Base-by-base conservation (phyloP, 1,140 invertebrate species). In the Coelopa frigida region DNA sequence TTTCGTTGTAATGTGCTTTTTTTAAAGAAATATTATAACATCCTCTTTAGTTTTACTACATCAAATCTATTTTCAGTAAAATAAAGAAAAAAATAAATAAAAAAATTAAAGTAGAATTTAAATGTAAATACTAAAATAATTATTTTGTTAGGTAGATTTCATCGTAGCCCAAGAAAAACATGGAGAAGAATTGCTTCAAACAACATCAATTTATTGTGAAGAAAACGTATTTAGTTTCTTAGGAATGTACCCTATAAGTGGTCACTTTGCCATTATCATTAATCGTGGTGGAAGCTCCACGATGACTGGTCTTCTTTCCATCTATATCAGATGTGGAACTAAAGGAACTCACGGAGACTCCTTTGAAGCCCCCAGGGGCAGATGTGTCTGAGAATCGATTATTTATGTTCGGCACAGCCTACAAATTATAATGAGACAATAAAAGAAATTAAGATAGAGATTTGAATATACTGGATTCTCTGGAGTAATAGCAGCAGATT, bases 211-310 rank as follows among this genome's bases (percentile, higher is more conserved):
- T 44, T n/a, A n/a, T n/a, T n/a, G n/a, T n/a, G n/a, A n/a, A n/a
- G n/a, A n/a, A n/a, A n/a, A n/a, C n/a, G n/a, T n/a, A n/a, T n/a
- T n/a, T n/a, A n/a, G n/a, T n/a, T n/a, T n/a, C n/a, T n/a, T 63
- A 67, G 24, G 63, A 67, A 44, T 68, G 56, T 17, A 81, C 75
- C 22, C 73, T 77, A 51, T 81, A 80, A 44, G 74, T 73, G 23
- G 75, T 78, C 37, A 85, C 67, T 55, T 79, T 79, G 55, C 84
- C 84, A 54, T 86, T 83, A 50, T 85, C 79, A 53, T 85, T 84
- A 36, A 85, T 73, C 3, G 78, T 75, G 7, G 83, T 82, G 27
- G 78, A 75, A 2, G 83, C 75, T 17, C 72, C 63, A 47, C 82
- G 78, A 35, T 68, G 71, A 15, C 63, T 72, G 29, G 66, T 60